These are phyloP conservation scores for Alexandromys oeconomus DNA, from an alignment of 2,797 vertebrate species.

Conservation along the genomic window DNA sequence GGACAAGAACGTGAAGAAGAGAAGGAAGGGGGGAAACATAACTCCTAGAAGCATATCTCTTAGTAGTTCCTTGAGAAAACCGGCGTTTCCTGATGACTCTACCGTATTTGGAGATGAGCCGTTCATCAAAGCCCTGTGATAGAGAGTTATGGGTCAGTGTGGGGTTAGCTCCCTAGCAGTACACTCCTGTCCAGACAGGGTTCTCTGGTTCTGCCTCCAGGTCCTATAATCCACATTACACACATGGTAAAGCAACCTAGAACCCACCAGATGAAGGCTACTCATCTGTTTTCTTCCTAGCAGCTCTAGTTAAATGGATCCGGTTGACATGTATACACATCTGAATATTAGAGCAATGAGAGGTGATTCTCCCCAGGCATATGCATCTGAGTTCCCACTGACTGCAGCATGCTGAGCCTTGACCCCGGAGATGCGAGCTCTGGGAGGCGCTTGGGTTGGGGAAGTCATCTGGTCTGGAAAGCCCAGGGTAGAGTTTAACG, in stretches of 20 bases:
- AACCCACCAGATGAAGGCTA: background rate
- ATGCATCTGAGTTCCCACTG: background rate
- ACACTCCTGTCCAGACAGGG: no score
- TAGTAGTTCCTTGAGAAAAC: background rate
- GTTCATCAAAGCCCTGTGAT: background rate
- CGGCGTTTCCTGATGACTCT: background rate
- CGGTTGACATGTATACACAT: background rate
- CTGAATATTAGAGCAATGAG: background rate
- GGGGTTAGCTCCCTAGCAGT: background rate
- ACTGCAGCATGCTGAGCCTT: background rate
- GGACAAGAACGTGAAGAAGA: no score
- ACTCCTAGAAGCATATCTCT: background rate
- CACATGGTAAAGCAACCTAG: background rate
- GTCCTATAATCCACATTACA: no score
- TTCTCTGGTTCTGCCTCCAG: background rate
- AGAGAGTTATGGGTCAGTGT: no score
- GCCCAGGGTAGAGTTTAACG: background rate
- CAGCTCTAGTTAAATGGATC: background rate
- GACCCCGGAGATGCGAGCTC: background rate
- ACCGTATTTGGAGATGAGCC: background rate
- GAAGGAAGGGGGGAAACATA: no score
- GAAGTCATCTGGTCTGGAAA: background rate
- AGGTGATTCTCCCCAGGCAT: background rate
- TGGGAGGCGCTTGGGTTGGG: background rate
- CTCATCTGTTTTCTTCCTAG: background rate